A percentile compares a stretch with the other conserved stretches of the same genome.
phyloP scores from a whole-genome alignment of 2,113 vertebrate species.

The Choloepus hoffmanni region DNA sequence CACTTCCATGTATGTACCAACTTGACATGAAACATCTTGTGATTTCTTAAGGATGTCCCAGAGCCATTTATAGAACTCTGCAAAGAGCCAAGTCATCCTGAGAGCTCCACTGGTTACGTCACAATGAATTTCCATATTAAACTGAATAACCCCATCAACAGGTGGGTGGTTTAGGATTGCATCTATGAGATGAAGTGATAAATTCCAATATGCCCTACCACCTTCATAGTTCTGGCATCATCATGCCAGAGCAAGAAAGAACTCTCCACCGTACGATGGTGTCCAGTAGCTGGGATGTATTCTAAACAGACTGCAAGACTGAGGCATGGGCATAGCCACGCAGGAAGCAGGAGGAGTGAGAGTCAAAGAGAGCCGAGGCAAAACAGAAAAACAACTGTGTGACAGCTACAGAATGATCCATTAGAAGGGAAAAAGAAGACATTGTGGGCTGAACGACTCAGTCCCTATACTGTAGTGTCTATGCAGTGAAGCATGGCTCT shows the following conservation, averaged over 20 bases:
- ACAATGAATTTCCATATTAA: not conserved
- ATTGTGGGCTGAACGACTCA: slow-evolving; percentile 42
- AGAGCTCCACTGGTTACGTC: too few species aligned
- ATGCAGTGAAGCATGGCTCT: not conserved
- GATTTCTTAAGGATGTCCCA: not conserved
- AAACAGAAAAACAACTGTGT: slow-evolving; percentile 75
- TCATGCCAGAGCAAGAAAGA: slow-evolving; percentile 81
- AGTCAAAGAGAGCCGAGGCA: slow-evolving; percentile 78
- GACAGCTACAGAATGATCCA: slow-evolving; percentile 71
- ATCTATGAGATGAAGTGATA: not conserved
- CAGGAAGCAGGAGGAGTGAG: slow-evolving; percentile 43
- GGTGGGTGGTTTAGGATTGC: not conserved
- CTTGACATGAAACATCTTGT: slow-evolving; percentile 98
- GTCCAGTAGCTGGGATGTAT: slow-evolving; percentile 71
- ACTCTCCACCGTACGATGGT: slow-evolving; percentile 73
- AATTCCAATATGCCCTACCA: not conserved
- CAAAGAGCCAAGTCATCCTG: too few species aligned
- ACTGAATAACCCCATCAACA: not conserved
- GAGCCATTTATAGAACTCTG: not conserved
- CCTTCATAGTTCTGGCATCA: not conserved
- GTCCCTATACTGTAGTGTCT: not conserved
- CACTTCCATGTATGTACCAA: slow-evolving; percentile 97
- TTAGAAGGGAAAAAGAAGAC: slow-evolving; percentile 66
- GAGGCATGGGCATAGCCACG: slow-evolving; percentile 75
- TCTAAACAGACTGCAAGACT: slow-evolving; percentile 80